A percentile compares a stretch with the other conserved stretches of the same genome.
Conservation (phyloP, 2,888 invertebrate genomes). For the Platypus cylindrus region DNA sequence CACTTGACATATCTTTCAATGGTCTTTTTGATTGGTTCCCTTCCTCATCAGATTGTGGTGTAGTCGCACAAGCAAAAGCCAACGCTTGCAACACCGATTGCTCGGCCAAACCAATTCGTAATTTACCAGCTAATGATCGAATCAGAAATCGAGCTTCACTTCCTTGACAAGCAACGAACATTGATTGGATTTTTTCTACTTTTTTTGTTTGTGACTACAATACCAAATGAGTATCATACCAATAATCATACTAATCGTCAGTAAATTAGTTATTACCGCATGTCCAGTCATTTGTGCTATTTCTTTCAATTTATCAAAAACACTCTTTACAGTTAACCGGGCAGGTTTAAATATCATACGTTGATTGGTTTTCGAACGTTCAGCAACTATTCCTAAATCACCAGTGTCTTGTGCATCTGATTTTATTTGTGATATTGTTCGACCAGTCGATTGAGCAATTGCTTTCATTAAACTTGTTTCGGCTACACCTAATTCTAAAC, state of each 20-base stretch:
- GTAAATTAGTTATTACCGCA: too few relatives aligned
- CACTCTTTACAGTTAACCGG: slow-evolving; percentile 56
- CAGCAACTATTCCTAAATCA: slow-evolving; percentile 85
- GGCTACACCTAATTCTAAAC: slow-evolving; percentile 82
- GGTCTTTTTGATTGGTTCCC: slow-evolving; percentile 52
- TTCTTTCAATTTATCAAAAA: slow-evolving; percentile 74
- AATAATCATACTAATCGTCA: too few relatives aligned
- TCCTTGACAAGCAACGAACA: slow-evolving; percentile 84
- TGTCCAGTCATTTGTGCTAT: slow-evolving; percentile 78
- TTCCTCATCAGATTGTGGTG: slow-evolving; percentile 57
- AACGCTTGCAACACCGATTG: slow-evolving; percentile 88
- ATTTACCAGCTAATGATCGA: slow-evolving; percentile 81
- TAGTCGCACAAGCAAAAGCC: slow-evolving; percentile 69
- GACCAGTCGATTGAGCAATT: slow-evolving; percentile 78
- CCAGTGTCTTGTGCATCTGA: slow-evolving; percentile 57
- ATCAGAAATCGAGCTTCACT: slow-evolving; percentile 84
- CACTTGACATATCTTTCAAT: slow-evolving; percentile 49
- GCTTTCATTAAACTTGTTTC: slow-evolving; percentile 92
- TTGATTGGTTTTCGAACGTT: slow-evolving; percentile 72
- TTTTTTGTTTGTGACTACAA: slow-evolving; percentile 68
- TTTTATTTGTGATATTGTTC: slow-evolving; percentile 73
- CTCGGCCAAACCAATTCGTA: slow-evolving; percentile 93
- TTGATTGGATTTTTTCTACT: slow-evolving; percentile 76
- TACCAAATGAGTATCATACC: slow-evolving; percentile 4
- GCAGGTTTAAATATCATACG: slow-evolving; percentile 78